phyloP scores from a whole-genome alignment of 2,888 invertebrate species.

The Eueremaeus valkanovi region DNA sequence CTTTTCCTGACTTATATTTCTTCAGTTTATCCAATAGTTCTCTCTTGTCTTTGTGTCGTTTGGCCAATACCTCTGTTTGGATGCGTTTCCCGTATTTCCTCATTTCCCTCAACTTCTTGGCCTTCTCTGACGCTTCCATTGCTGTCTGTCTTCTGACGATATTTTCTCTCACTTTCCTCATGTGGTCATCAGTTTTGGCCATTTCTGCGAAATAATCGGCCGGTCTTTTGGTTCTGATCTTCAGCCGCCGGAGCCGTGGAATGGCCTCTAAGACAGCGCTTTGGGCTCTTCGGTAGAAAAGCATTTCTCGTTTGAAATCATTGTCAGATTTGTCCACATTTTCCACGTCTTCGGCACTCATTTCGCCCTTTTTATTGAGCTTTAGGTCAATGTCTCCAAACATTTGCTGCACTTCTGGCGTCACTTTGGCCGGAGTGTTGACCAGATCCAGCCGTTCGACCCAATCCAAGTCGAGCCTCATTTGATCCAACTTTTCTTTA shows the following conservation, averaged over 20 bases:
- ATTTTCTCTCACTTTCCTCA: conserved; percentile 83
- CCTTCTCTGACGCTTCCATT: conserved; percentile 81
- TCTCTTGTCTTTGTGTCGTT: conserved; percentile 83
- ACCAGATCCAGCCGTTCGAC: conserved; percentile 75
- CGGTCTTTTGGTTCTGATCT: conserved; percentile 73
- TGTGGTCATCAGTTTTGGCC: conserved; percentile 94
- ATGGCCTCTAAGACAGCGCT: conserved; percentile 77
- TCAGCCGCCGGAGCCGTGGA: conserved; percentile 67
- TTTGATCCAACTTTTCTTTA: conserved; percentile 65
- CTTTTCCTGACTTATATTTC: conserved; percentile 76
- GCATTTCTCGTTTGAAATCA: conserved; percentile 86
- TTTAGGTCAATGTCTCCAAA: conserved; percentile 41
- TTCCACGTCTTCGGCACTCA: conserved; percentile 46
- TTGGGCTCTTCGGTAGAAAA: conserved; percentile 62
- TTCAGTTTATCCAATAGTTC: conserved; percentile 88
- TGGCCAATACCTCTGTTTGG: conserved; percentile 73
- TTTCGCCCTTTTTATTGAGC: conserved; percentile 44
- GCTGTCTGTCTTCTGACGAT: conserved; percentile 77
- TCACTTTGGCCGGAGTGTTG: conserved; percentile 54
- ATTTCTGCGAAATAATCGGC: conserved; percentile 98
- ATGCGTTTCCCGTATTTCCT: conserved; percentile 89
- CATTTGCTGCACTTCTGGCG: conserved; percentile 39
- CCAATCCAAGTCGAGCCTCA: conserved; percentile 74
- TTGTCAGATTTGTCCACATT: conserved; percentile 54
- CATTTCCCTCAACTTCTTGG: conserved; percentile 80